phyloP scores from a whole-genome alignment of 2,888 invertebrate species.

The Sphaerophoria rueppellii region DNA sequence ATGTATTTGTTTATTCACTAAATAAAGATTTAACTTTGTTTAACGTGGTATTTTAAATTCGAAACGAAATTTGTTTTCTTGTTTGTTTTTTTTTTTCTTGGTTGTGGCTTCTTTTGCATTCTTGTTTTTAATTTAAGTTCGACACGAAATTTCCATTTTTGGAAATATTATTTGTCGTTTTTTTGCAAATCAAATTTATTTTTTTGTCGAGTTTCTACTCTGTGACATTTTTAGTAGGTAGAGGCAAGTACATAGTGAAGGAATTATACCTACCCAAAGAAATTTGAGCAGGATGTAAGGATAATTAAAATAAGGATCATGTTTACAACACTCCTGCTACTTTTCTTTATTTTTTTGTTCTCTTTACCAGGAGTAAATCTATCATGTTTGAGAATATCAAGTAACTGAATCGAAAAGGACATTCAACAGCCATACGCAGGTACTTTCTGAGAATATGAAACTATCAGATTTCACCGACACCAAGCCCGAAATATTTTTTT shows the following conservation, averaged over 20 bases:
- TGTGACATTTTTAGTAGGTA: background rate
- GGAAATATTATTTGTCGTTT: too few species aligned
- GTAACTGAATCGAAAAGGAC: constrained; percentile 31
- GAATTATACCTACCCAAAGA: background rate
- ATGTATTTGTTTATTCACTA: too few species aligned
- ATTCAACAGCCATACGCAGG: background rate
- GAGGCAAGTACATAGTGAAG: too few species aligned
- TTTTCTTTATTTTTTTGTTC: background rate
- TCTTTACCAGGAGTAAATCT: background rate
- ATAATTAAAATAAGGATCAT: background rate
- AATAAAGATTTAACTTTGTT: too few species aligned
- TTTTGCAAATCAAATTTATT: constrained; percentile 1
- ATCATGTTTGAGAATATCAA: constrained; percentile 34
- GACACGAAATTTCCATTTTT: too few species aligned
- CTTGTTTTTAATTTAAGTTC: too few species aligned
- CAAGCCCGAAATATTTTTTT: background rate
- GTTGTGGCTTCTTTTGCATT: too few species aligned
- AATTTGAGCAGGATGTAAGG: constrained; percentile 29
- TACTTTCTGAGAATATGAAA: constrained; percentile 7
- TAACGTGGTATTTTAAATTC: too few species aligned
- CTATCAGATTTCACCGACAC: constrained; percentile 27
- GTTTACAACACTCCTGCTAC: background rate
- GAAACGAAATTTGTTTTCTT: too few species aligned
- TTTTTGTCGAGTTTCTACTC: background rate
- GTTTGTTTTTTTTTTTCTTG: too few species aligned